Conservation (phyloP, 2,888 invertebrate genomes). For the Pocota personata region DNA sequence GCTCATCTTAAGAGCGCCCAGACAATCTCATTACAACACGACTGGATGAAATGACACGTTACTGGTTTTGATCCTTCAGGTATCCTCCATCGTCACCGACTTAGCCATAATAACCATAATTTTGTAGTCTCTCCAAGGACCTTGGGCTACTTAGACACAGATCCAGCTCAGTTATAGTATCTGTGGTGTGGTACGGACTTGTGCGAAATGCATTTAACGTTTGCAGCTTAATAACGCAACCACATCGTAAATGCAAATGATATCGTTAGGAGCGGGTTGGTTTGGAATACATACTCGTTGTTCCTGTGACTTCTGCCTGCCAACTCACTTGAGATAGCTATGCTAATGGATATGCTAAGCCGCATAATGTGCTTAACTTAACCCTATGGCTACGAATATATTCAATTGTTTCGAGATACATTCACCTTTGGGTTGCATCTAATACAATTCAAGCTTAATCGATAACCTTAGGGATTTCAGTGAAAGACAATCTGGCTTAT, state of each 20-base stretch:
- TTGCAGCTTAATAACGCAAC: slow-evolving; percentile 38
- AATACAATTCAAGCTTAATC: not conserved
- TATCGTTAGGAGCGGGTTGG: no score
- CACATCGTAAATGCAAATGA: slow-evolving; percentile 45
- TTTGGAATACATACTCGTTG: not conserved
- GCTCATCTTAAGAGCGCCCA: not conserved
- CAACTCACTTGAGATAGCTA: slow-evolving; percentile 21
- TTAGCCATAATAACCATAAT: slow-evolving; percentile 44
- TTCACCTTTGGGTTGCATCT: not conserved
- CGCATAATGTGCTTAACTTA: slow-evolving; percentile 44
- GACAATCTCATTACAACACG: slow-evolving; percentile 33
- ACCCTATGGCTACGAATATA: slow-evolving; percentile 8
- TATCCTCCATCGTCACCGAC: not conserved
- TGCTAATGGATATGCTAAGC: slow-evolving; percentile 50
- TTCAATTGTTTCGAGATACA: slow-evolving; percentile 2
- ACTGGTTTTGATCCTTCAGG: slow-evolving; percentile 12
- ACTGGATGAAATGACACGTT: slow-evolving; percentile 25
- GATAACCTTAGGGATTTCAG: not conserved
- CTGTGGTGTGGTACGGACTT: not conserved
- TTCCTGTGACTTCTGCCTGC: not conserved
- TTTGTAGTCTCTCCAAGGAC: not conserved
- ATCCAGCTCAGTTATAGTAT: not conserved
- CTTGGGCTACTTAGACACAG: not conserved
- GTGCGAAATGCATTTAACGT: slow-evolving; percentile 49
- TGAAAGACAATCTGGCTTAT: slow-evolving; percentile 6